Conservation (phyloP, 2,797 vertebrate genomes). For the Sphenopsis melanotis region DNA sequence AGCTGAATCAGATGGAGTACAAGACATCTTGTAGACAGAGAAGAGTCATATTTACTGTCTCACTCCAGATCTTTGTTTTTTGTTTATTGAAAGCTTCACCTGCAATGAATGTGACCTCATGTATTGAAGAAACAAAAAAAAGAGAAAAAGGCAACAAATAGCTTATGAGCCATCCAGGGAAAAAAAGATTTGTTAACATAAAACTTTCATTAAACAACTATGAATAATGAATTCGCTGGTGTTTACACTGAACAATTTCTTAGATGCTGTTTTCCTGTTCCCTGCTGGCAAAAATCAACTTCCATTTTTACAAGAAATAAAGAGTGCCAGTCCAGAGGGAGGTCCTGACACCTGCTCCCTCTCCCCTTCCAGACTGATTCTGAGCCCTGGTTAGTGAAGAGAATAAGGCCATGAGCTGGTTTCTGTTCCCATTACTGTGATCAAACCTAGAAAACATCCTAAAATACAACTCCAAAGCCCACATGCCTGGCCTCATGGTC, state of each 20-base stretch:
- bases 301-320: neutral
- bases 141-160: neutral
- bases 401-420: neutral
- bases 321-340: neutral
- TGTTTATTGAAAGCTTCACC: neutral
- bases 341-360: neutral
- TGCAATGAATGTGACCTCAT: neutral
- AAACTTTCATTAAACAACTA: conserved; percentile 38
- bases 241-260: conserved; percentile 15
- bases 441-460: neutral
- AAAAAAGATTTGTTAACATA: conserved; percentile 31
- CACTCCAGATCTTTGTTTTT: neutral
- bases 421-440: neutral
- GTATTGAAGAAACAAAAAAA: neutral
- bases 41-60: neutral
- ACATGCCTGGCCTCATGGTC: neutral
- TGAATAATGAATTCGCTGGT: conserved; percentile 39
- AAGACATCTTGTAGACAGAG: neutral
- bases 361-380: neutral
- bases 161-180: neutral
- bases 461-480: neutral
- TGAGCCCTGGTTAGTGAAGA: neutral
- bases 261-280: neutral
- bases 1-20: neutral
- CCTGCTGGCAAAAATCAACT: neutral